Evolutionary conservation across 2,797 vertebrate species (phyloP), one percentile per base, ranked within the genome.

Genomic region (Lithobates pipiens): DNA sequence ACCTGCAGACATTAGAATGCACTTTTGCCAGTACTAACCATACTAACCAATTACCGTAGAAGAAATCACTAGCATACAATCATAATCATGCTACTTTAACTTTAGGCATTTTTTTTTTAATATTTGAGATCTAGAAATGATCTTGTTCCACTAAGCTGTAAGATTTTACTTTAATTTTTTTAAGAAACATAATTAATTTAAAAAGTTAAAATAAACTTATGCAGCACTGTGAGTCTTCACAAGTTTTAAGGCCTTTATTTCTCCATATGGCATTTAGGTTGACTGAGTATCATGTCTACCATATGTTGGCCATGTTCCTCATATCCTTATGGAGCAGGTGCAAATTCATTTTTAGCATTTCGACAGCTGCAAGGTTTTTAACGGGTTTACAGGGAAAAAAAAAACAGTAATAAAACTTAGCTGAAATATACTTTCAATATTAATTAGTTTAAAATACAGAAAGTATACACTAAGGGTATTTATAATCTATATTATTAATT

Each of bases 301-400:
- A 81, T 72, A 81, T 81, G 79, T 61, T 63, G 46, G 57, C 69
- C 50, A 81, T 81, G 71, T 81, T 81, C 71, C 79, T 61, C 68
- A 61, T 81, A 81, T 72, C 27, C 44, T 81, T 81, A 81, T 81
- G 46, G 50, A 72, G 69, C 79, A 81, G 79, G 79, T 81, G 79
- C 69, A 81, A 81, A 81, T 72, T 39, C 61, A 81, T 73, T 39
- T 72, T 68, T 63, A 18, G 50, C 46, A 18, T 73, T 81, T 72
- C 21, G 79, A 81, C 79, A 81, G 79, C 69, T 81, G 79, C 57
- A 42, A 46, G 61, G 68, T 54, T 57, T 44, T 63, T 78, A 68
- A 67, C 16, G 77, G 67, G 68, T 32, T 71, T 34, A 73, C 34
- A 27, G 70, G n/a, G n/a, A 13, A 42, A 27, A 73, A 27, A 73